phyloP scores from a whole-genome alignment of 2,888 invertebrate species.

The Podotricha telesiphe region DNA sequence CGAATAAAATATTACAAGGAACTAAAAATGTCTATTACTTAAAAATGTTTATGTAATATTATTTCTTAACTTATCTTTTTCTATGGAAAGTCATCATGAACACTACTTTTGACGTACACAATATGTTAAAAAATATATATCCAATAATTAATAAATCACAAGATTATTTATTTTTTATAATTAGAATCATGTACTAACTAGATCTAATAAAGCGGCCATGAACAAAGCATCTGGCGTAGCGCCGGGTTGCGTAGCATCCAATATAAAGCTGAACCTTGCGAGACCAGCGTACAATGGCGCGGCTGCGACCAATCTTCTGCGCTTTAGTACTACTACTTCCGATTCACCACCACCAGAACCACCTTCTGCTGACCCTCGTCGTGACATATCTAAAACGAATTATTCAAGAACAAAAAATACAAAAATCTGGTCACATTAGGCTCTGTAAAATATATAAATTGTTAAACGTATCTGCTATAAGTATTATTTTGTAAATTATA shows the following conservation, averaged over 20 bases:
- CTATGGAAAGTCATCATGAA: too few relatives aligned
- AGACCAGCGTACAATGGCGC: conserved; percentile 93
- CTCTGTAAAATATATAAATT: background rate
- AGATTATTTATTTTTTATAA: too few relatives aligned
- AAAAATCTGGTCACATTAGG: background rate
- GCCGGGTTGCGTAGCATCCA: conserved; percentile 98
- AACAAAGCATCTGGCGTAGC: conserved; percentile 98
- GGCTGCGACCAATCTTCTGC: conserved; percentile 92
- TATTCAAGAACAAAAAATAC: background rate
- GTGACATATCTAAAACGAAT: conserved; percentile 75
- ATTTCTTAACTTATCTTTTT: too few relatives aligned
- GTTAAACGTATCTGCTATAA: background rate
- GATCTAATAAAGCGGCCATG: conserved; percentile 95
- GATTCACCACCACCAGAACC: conserved; percentile 89
- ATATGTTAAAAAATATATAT: too few relatives aligned
- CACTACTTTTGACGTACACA: too few relatives aligned
- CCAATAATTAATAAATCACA: too few relatives aligned
- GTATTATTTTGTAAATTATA: background rate
- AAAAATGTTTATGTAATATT: too few relatives aligned
- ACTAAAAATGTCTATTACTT: background rate
- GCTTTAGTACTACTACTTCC: conserved; percentile 94
- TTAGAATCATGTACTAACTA: conserved; percentile 85
- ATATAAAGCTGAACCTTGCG: conserved; percentile 93
- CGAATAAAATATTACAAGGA: too few relatives aligned
- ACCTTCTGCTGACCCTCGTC: conserved; percentile 92